Evolutionary conservation across 2,888 invertebrate species (phyloP).

Genomic region (Cosmopolites sordidus): DNA sequence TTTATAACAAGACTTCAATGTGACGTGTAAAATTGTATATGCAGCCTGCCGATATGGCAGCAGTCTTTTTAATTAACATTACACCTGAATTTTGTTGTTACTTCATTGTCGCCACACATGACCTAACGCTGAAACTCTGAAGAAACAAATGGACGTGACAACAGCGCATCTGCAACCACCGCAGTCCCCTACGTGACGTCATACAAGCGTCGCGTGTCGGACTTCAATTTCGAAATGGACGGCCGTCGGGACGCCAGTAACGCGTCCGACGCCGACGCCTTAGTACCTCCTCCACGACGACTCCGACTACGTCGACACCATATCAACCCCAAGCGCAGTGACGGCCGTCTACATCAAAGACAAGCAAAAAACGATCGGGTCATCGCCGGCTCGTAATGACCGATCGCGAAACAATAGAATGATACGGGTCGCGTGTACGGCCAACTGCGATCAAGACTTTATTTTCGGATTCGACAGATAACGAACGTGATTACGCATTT

Average conservation of each 20-base stretch:
- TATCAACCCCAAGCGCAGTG: background rate
- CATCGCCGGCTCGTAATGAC: no score
- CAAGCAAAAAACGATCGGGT: background rate
- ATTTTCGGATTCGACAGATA: background rate
- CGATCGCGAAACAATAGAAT: no score
- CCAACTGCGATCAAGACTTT: conserved; percentile 1
- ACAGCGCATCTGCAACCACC: conserved; percentile 12
- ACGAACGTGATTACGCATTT: background rate
- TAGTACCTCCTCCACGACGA: background rate
- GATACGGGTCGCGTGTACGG: conserved; percentile 10
- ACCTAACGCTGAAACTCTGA: no score
- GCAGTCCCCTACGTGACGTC: conserved; percentile 17
- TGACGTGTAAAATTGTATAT: no score
- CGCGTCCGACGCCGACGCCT: conserved; percentile 14
- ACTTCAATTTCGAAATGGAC: conserved; percentile 15
- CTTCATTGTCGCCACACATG: no score
- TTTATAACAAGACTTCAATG: no score
- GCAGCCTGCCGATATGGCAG: no score
- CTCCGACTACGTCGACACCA: background rate
- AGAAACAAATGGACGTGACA: no score
- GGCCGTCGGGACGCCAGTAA: conserved; percentile 15
- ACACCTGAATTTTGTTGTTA: no score
- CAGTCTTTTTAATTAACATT: no score
- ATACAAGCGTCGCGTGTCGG: conserved; percentile 19
- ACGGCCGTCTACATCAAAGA: background rate